Evolutionary conservation across 2,113 vertebrate species (phyloP).

Genomic region (Pygoscelis antarcticus): DNA sequence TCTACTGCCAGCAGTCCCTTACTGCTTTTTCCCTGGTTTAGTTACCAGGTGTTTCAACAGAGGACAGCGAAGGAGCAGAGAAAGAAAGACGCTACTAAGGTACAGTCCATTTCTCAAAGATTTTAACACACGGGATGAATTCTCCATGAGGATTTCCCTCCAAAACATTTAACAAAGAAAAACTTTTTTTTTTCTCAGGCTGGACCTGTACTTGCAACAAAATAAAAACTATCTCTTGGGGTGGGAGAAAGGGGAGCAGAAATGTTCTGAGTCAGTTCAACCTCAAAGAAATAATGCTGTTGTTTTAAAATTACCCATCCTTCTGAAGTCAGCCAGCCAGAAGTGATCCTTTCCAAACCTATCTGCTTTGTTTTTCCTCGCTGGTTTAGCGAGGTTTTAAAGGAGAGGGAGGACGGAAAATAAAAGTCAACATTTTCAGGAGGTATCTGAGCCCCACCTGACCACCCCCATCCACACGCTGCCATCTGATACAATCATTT

Average conservation of each 20-base stretch:
- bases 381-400: not conserved
- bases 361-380: constrained; percentile 18
- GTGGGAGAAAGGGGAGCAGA: not conserved
- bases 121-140: not conserved
- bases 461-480: not conserved
- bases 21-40: not conserved
- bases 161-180: not conserved
- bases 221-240: not conserved
- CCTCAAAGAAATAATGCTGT: constrained; percentile 38
- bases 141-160: not conserved
- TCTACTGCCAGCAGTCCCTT: not conserved
- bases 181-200: accelerated
- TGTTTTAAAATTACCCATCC: constrained; percentile 49
- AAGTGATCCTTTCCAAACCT: constrained; percentile 31
- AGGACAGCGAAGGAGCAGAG: not conserved
- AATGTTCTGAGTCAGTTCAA: not conserved
- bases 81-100: not conserved
- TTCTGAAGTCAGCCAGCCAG: constrained; percentile 50
- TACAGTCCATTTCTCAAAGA: not conserved
- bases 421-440: not conserved
- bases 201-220: not conserved
- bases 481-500: constrained; percentile 1
- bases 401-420: not conserved
- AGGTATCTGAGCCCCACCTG: not conserved
- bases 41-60: not conserved